Conservation (phyloP, 2,888 invertebrate species). For the Galerucella pusilla region DNA sequence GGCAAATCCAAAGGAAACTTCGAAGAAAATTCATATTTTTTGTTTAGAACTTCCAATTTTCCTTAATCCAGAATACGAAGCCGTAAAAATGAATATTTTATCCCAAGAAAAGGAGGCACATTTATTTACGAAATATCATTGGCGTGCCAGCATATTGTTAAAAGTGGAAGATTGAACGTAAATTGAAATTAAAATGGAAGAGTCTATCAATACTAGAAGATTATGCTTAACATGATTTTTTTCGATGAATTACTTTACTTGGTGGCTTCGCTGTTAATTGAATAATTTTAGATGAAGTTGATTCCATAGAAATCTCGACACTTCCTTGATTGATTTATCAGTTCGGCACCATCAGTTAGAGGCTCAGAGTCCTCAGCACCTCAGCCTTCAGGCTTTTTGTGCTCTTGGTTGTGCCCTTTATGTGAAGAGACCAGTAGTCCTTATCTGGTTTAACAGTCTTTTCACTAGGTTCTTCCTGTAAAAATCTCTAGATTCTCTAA, state of each 20-base stretch:
- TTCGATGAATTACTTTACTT: background rate
- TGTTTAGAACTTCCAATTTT: conserved; percentile 33
- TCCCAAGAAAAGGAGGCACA: conserved; percentile 23
- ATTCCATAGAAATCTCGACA: background rate
- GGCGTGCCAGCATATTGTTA: background rate
- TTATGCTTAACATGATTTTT: too few species aligned
- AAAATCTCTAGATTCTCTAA: too few species aligned
- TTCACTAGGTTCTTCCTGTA: too few species aligned
- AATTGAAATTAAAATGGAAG: too few species aligned
- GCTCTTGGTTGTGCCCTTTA: too few species aligned
- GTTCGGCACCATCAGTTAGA: too few species aligned
- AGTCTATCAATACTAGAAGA: too few species aligned
- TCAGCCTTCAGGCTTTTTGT: too few species aligned
- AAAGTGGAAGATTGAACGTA: too few species aligned
- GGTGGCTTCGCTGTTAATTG: background rate
- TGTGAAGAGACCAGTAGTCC: too few species aligned
- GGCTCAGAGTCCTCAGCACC: too few species aligned
- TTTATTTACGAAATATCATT: conserved; percentile 14
- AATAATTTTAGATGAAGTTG: background rate
- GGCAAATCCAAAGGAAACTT: conserved; percentile 3
- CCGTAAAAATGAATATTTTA: conserved; percentile 42
- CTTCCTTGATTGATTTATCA: background rate
- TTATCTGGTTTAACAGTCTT: too few species aligned
- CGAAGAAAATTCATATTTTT: conserved; percentile 27
- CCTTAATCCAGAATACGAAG: conserved; percentile 37